A percentile compares a stretch with the other conserved stretches of the same genome.
phyloP scores from a whole-genome alignment of 2,113 vertebrate species.

The Vimba vimba region DNA sequence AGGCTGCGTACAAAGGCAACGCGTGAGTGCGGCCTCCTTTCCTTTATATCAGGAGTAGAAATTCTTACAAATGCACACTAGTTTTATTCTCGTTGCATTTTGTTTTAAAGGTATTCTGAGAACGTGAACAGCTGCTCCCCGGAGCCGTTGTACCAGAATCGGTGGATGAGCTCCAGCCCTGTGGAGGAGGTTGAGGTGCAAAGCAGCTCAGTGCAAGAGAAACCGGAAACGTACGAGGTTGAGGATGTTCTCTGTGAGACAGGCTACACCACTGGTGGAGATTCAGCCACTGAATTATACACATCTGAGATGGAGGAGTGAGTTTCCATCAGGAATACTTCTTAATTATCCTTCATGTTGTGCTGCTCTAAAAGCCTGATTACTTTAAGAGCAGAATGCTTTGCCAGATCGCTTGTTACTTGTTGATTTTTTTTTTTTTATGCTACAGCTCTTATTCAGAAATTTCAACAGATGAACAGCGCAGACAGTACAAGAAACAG shows the following conservation, averaged over 20 bases:
- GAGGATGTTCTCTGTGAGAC: conserved; percentile 80
- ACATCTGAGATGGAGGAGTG: conserved; percentile 76
- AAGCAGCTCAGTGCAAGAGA: conserved; percentile 56
- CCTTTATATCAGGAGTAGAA: not conserved
- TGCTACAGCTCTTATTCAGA: conserved; percentile 77
- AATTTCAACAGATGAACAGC: conserved; percentile 74
- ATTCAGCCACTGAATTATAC: conserved; percentile 77
- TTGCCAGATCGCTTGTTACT: not conserved
- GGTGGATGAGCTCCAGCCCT: conserved; percentile 60
- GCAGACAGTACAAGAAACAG: conserved; percentile 79
- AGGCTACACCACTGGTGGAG: conserved; percentile 79
- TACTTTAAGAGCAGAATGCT: not conserved
- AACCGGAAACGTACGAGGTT: conserved; percentile 58
- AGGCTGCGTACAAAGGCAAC: conserved; percentile 60
- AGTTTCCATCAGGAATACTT: conserved; percentile 10
- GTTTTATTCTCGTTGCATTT: not conserved
- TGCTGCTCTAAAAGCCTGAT: no score
- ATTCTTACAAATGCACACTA: not conserved
- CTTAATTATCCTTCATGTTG: not conserved
- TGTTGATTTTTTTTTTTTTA: not conserved
- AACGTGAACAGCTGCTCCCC: not conserved
- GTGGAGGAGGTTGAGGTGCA: conserved; percentile 63
- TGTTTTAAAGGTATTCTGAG: conserved; percentile 46
- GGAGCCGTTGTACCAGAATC: conserved; percentile 59
- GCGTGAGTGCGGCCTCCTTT: conserved; percentile 65